Base-by-base conservation (phyloP, 2,888 invertebrate genomes). In the Anorthoa munda region DNA sequence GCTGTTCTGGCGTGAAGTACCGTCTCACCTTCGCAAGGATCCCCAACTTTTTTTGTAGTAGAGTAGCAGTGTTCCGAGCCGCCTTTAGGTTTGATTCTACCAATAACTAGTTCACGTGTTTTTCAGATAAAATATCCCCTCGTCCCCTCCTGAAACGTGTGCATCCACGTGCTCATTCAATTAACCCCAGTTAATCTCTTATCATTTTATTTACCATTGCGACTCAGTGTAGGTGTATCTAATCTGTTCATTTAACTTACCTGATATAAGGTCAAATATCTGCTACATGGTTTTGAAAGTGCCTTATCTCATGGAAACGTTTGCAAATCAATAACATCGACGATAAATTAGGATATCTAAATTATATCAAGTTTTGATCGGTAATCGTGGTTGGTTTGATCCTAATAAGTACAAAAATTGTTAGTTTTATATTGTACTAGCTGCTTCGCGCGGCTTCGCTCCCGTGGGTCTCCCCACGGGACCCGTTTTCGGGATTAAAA, bases 151-250 rank as follows among this genome's bases (percentile, higher is more conserved):
- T 53, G 53, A 56, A 23, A 67, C 64, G 56, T 51, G 23, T 53
- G 46, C 21, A 48, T 45, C 21, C 56, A 69, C 58, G 53, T 70
- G 79, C 23, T 9, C 21, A 31, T 76, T 76, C 55, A 69, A 81
- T 80, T 81, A 80, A 80, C 68, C 77, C 66, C 64, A 56, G 13
- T 68, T 48, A 76, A 63, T 71, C 64, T 51, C n/a, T 58, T 76
- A 72, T 66, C 72, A 76, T 58, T 71, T 72, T 56, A 65, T 65
- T 73, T 39, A 72, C 50, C 65, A n/a, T 15, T n/a, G 50, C 26
- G 17, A 58, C n/a, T 64, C 18, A 53, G 26, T 46, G 80, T 80
- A 58, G 80, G 72, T 68, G 58, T 76, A 80, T 55, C 68, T 80
- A 81, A 81, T 80, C 81, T 55, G 46, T 4, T 63, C 26, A 59